Evolutionary conservation across 1,140 invertebrate species (phyloP).

Genomic region (Branchinecta lindahli): DNA sequence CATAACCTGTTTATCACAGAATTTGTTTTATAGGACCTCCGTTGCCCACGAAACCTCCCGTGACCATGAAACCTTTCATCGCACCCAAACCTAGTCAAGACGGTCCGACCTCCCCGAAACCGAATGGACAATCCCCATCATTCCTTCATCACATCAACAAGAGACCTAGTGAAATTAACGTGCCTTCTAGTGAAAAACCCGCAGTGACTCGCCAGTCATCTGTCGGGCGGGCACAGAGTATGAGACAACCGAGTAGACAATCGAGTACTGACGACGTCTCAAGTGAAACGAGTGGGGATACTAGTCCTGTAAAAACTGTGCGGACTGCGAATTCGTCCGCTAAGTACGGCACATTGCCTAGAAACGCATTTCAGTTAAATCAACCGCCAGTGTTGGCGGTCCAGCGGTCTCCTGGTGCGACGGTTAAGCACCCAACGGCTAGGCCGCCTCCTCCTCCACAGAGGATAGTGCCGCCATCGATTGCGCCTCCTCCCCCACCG

Average conservation of each 20-base stretch:
- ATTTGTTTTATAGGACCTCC: not conserved
- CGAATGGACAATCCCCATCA: not conserved
- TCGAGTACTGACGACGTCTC: not conserved
- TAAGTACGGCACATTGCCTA: not conserved
- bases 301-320: not conserved
- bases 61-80: not conserved
- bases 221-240: not conserved
- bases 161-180: not conserved
- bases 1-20: not conserved
- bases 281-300: slow-evolving; percentile 2
- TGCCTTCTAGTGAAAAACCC: not conserved
- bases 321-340: not conserved
- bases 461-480: slow-evolving; percentile 17
- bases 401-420: not conserved
- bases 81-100: not conserved
- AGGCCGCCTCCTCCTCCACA: slow-evolving; percentile 17
- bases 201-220: not conserved
- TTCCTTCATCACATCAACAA: not conserved
- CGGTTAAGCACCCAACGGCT: slow-evolving; percentile 13
- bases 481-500: slow-evolving; percentile 16
- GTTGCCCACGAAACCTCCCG: not conserved
- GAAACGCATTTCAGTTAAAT: not conserved
- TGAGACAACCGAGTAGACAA: not conserved
- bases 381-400: not conserved
- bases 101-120: not conserved